Evolutionary conservation across 2,113 vertebrate species (phyloP).

Genomic region (Proteles cristata): DNA sequence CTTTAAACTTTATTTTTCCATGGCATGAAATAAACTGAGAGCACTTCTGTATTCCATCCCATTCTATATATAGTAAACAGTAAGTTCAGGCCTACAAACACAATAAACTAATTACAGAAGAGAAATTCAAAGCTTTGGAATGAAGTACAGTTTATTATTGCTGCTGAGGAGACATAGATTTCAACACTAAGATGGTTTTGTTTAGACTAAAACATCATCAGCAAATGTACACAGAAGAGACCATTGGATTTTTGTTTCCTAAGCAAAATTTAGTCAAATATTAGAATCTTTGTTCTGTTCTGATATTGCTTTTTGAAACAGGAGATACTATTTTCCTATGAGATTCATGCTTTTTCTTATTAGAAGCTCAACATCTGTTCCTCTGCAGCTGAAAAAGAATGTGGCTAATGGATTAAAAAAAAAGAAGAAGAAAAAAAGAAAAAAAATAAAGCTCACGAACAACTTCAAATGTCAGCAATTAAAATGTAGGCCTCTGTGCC

Average conservation of each 20-base stretch:
- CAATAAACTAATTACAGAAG: constrained; percentile 40
- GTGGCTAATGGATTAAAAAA: constrained; percentile 38
- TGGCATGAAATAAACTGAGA: constrained; percentile 52
- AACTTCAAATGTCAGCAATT: constrained; percentile 41
- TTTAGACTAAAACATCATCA: constrained; percentile 40
- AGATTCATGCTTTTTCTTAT: constrained; percentile 69
- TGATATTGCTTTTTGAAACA: constrained; percentile 63
- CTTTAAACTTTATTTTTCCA: constrained; percentile 70
- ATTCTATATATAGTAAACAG: constrained; percentile 40
- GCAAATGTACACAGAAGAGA: constrained; percentile 23
- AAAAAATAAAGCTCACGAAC: constrained; percentile 10
- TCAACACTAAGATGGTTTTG: background rate
- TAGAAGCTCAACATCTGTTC: constrained; percentile 75
- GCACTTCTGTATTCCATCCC: background rate
- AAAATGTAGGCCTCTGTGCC: constrained; percentile 8
- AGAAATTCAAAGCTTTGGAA: background rate
- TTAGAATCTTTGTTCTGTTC: constrained; percentile 51
- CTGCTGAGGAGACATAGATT: background rate
- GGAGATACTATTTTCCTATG: constrained; percentile 59
- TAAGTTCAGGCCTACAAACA: background rate
- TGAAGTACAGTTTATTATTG: constrained; percentile 19
- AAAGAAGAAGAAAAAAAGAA: background rate
- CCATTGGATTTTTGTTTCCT: constrained; percentile 57
- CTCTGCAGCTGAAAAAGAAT: constrained; percentile 21
- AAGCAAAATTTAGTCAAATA: constrained; percentile 64